Base-by-base conservation (phyloP, 2,797 vertebrate species). In the Halcyon badia region DNA sequence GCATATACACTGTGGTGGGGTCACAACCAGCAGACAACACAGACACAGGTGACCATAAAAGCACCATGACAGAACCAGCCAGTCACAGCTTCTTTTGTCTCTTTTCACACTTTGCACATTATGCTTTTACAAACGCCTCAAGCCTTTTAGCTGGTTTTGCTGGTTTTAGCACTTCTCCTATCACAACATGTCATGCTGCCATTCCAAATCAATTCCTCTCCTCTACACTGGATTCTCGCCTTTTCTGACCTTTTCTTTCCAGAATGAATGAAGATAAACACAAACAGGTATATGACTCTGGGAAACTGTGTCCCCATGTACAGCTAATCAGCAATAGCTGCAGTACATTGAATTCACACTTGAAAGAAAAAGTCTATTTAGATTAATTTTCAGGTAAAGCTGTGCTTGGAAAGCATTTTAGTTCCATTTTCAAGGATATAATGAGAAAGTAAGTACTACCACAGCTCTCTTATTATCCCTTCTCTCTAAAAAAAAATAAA, bases 171-270 rank as follows among this genome's bases (percentile, higher is more conserved):
- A 54, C 92, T 88, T 94, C 62, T 60, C n/a, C 17, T 84, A 22
- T 52, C 58, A 57, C 70, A 95, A 56, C 62, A 44, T 56, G 72
- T 94, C 83, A 89, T 20, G 37, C 62, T 92, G 81, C 56, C 64
- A 64, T 79, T 79, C 28, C 42, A 37, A 92, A 95, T 92, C 86
- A 70, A 84, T 93, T 96, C 39, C 31, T 66, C n/a, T 66, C 37
- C 21, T 82, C 42, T 84, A 4, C 0, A 0, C 24, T 51, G 35
- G 37, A 69, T 89, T 54, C 22, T 87, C 54, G 73, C 39, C 41
- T 79, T 44, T 81, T 79, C 62, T 96, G 90, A 93, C 83, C 88
- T 95, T 79, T 87, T 57, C 28, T 76, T 87, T 94, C 44, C 88
- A 82, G n/a, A 90, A 54, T 62, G 61, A 91, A 75, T 87, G 60